Conservation (phyloP, 2,888 invertebrate genomes). For the Chorisops tibialis region DNA sequence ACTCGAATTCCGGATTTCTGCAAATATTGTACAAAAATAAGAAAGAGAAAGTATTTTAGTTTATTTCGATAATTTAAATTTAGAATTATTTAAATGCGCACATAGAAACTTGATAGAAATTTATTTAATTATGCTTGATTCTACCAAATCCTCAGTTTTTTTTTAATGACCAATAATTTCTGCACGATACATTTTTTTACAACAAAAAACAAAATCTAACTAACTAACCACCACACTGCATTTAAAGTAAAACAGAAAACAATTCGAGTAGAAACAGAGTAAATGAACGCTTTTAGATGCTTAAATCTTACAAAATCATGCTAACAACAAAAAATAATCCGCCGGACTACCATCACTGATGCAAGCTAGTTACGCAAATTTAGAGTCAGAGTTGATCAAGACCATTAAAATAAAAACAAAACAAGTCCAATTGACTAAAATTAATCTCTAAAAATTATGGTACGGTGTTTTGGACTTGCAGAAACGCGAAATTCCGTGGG, state of each 20-base stretch:
- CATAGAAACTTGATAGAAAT: slow-evolving; percentile 1
- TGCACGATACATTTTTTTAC: neutral
- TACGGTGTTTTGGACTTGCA: slow-evolving; percentile 55
- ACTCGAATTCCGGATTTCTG: too few relatives aligned
- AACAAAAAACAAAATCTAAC: slow-evolving; percentile 7
- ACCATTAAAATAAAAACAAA: neutral
- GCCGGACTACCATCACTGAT: neutral
- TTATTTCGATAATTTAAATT: too few relatives aligned
- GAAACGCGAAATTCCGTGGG: slow-evolving; percentile 79
- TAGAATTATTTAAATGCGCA: neutral
- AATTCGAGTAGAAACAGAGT: too few relatives aligned
- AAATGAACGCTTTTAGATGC: too few relatives aligned
- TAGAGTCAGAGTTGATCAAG: neutral
- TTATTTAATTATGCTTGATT: too few relatives aligned
- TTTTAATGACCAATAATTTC: too few relatives aligned
- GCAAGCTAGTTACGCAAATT: neutral
- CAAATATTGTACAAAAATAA: too few relatives aligned
- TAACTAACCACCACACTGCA: slow-evolving; percentile 30
- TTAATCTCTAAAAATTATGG: too few relatives aligned
- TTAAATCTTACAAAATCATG: too few relatives aligned
- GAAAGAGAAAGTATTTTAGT: too few relatives aligned
- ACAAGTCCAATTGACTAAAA: slow-evolving; percentile 6
- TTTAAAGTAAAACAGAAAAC: neutral
- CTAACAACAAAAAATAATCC: too few relatives aligned
- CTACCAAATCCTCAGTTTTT: too few relatives aligned